Percentiles rank a stretch among this genome's conserved stretches.
These are phyloP conservation scores for Melipona bicolor DNA, from an alignment of 2,888 invertebrate species.

Conservation along the genomic window DNA sequence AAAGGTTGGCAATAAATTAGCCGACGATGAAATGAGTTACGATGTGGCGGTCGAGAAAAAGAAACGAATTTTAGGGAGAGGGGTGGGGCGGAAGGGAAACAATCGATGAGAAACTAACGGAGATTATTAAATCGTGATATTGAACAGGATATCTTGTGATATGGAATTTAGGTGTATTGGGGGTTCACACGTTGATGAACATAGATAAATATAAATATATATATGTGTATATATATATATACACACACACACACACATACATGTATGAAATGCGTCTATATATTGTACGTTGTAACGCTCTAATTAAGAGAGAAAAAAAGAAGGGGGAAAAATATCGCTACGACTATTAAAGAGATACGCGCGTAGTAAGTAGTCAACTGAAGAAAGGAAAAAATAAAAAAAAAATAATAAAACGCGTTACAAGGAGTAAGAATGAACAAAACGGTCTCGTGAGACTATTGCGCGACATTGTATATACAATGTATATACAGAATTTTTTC, in stretches of 20 bases:
- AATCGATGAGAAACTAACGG: conserved; percentile 51
- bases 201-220: conserved; percentile 66
- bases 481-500: neutral
- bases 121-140: conserved; percentile 75
- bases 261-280: conserved; percentile 58
- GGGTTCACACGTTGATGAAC: conserved; percentile 67
- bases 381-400: neutral
- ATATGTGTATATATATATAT: conserved; percentile 59
- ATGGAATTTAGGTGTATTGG: conserved; percentile 74
- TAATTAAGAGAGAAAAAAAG: conserved; percentile 21
- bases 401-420: conserved; percentile 5
- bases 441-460: conserved; percentile 54
- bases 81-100: neutral
- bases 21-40: conserved; percentile 13
- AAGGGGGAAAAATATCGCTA: neutral
- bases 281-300: conserved; percentile 54
- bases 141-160: conserved; percentile 79
- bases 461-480: conserved; percentile 33
- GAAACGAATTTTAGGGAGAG: conserved; percentile 1
- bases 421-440: conserved; percentile 29
- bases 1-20: conserved; percentile 8
- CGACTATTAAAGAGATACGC: conserved; percentile 32
- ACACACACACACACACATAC: too few relatives aligned
- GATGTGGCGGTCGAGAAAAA: conserved; percentile 13
- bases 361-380: conserved; percentile 46